Base-by-base conservation (phyloP, 1,140 invertebrate genomes). In the Brachionus manjavacas region DNA sequence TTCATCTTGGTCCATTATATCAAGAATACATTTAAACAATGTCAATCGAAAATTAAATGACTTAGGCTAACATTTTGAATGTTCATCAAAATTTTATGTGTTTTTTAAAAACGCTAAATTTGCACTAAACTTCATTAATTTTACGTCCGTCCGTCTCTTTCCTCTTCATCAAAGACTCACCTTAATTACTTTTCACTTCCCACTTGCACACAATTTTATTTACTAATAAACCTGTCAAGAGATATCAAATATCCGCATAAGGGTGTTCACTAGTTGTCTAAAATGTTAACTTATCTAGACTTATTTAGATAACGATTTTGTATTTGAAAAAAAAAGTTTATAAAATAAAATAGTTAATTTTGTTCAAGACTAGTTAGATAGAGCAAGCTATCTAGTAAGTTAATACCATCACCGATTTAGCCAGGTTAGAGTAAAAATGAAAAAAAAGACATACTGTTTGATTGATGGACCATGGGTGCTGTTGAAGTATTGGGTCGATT, bases 361-460 rank as follows among this genome's bases (percentile, higher is more conserved):
- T 46, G 14, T 46, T 46, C 31, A 35, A 35, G 31, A 35, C 2
- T 35, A n/a, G 31, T 35, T 35, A 35, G 31, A 35, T 35, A 35
- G 31, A 35, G 31, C 31, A 2, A 52, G 46, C 46, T 52, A 14
- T 14, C 12, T 52, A 52, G 7, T 14, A 11, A 68, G 31, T 68
- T 41, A 72, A 72, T 16, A 72, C 68, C 68, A 72, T 72, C 31
- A 72, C 68, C 68, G 68, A 72, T 72, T 72, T 72, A 60, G 52
- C 39, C 31, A 41, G 23, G 31, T 72, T 8, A 72, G 68, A 16
- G 41, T 41, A 12, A 14, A 68, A 25, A 31, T 2, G 12, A 0
- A 35, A 23, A 39, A 35, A 31, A 23, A 23, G n/a, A 68, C 66
- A 31, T 68, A 68, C 66, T 68, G 25, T 31, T 68, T 31, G 66